Base-by-base conservation (phyloP, 2,797 vertebrate genomes). In the Bovichtus diacanthus region DNA sequence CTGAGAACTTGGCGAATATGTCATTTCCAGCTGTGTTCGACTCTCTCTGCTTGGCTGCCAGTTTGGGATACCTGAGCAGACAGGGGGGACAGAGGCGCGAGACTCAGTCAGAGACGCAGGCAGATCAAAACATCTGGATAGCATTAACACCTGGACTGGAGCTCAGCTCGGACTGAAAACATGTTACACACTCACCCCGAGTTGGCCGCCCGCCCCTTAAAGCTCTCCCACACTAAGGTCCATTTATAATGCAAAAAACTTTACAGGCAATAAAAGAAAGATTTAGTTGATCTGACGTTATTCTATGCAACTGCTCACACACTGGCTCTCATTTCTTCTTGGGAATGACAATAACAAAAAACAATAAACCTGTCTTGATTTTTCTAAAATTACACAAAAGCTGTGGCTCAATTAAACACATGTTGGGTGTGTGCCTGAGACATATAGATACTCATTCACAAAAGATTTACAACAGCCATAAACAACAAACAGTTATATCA, bases 1-100 rank as follows among this genome's bases (percentile, higher is more conserved):
- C 97, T 3, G 98, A 99, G 93, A 99, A 99, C 93, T 97, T 99
- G 89, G 97, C 96, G 51, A 99, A 99, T 25, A 99, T 98, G 88
- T 99, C 97, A 0, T 98, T 99, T 88, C 98, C 98, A 36, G 98
- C 98, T 27, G 96, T 95, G 91, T 99, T 99, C 51, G 98, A 98
- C 74, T 98, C 97, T 43, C 96, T 94, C 81, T 99, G 96, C 87
- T 95, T 99, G 18, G 96, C 96, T 41, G 97, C 96, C 88, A 99
- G 93, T 87, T 93, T 99, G 76, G 98, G 98, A 90, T 99, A 99
- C 92, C 98, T 99, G 94, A 84, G 85, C 72, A 80, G 76, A 85
- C 51, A 9, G 29, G 31, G 50, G 44, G 61, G 60, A 76, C 68
- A 74, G 77, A 76, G 68, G 67, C 72, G 83, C 78, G 79, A 90